A percentile compares a stretch with the other conserved stretches of the same genome.
phyloP scores from a whole-genome alignment of 2,888 invertebrate species.

The Agelastica alni region DNA sequence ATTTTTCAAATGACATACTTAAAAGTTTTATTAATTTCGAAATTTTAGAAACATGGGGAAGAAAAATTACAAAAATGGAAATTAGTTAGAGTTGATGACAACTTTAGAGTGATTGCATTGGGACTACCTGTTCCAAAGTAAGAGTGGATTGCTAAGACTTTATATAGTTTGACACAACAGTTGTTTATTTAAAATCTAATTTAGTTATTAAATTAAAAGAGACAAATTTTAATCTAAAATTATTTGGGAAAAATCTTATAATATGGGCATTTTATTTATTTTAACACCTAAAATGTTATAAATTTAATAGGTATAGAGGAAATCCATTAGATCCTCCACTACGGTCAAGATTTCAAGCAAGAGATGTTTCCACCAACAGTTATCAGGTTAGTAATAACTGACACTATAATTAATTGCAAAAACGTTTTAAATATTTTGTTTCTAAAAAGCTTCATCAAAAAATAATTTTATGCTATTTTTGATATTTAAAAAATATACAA shows the following conservation, averaged over 20 bases:
- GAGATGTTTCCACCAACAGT: constrained; percentile 72
- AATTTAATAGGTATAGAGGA: constrained; percentile 71
- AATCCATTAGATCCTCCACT: constrained; percentile 95
- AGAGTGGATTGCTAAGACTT: too few relatives aligned
- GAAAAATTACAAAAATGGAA: constrained; percentile 84
- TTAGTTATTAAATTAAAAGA: too few relatives aligned
- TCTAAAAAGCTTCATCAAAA: too few relatives aligned
- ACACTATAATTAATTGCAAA: too few relatives aligned
- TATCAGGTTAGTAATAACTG: constrained; percentile 69
- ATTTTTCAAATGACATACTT: constrained; percentile 1
- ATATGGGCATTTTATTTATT: not conserved
- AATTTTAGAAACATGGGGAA: constrained; percentile 71
- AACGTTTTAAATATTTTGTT: too few relatives aligned
- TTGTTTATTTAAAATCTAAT: too few relatives aligned
- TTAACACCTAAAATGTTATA: too few relatives aligned
- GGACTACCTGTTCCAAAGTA: constrained; percentile 81
- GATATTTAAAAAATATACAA: too few relatives aligned
- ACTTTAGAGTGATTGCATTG: constrained; percentile 91
- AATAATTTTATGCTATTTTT: too few relatives aligned
- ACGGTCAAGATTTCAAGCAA: constrained; percentile 91
- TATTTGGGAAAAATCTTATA: too few relatives aligned
- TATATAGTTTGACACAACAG: too few relatives aligned
- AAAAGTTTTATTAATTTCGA: not conserved
- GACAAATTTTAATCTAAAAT: too few relatives aligned
- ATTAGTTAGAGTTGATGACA: constrained; percentile 88